Evolutionary conservation across 2,888 invertebrate species (phyloP).

Genomic region (Cheilosia grossa): DNA sequence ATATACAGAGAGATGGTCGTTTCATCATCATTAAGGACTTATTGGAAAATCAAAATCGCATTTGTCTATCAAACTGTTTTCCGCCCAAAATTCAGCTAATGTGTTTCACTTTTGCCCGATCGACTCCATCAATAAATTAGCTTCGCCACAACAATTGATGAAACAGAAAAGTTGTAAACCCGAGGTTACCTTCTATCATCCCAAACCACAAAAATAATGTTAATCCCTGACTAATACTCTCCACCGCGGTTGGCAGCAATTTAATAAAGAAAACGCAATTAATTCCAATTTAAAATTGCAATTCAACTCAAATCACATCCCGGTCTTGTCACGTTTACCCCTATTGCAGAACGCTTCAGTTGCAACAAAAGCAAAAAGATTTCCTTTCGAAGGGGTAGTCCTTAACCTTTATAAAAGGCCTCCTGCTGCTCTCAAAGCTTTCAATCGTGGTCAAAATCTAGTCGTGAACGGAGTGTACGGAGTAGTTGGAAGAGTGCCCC

Average conservation of each 20-base stretch:
- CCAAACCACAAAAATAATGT: background rate
- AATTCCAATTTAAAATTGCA: constrained; percentile 25
- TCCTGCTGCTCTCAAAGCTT: constrained; percentile 57
- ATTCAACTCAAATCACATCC: constrained; percentile 9
- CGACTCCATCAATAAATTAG: background rate
- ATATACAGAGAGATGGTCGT: too few species aligned
- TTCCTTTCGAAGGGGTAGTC: constrained; percentile 35
- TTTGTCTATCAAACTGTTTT: too few species aligned
- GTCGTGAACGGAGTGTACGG: constrained; percentile 65
- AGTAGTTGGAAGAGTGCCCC: constrained; percentile 35
- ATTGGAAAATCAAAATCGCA: too few species aligned
- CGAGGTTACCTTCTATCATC: background rate
- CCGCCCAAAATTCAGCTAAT: too few species aligned
- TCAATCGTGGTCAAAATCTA: constrained; percentile 73
- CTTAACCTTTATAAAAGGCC: constrained; percentile 57
- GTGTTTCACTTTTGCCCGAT: too few species aligned
- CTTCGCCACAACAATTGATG: too few species aligned
- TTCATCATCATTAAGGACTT: too few species aligned
- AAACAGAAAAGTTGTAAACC: background rate
- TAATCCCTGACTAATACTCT: background rate
- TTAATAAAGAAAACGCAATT: constrained; percentile 31
- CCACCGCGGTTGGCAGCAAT: background rate
- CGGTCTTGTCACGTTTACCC: background rate
- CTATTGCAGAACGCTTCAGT: background rate
- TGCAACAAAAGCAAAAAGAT: constrained; percentile 53